Percentiles rank a stretch among this genome's conserved stretches.
These are phyloP conservation scores for Alauda arvensis DNA, from an alignment of 2,797 vertebrate genomes.

Conservation along the genomic window DNA sequence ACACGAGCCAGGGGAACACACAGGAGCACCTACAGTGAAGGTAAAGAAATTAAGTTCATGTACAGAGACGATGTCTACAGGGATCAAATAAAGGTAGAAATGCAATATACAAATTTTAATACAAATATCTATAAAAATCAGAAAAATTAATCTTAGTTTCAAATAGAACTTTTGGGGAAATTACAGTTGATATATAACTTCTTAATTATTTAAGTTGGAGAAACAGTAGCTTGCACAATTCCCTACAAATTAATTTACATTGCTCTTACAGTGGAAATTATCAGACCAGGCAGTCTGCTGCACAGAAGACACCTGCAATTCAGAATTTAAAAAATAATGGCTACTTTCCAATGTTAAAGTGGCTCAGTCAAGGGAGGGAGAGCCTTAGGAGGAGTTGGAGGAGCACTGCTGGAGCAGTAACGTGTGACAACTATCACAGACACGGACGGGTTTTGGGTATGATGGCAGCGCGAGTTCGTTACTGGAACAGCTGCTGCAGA, in stretches of 20 bases:
- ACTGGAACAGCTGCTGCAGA: slow-evolving; percentile 91
- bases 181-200: background rate
- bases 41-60: background rate
- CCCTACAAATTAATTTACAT: background rate
- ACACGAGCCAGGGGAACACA: background rate
- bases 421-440: slow-evolving; percentile 91
- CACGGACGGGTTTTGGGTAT: slow-evolving; percentile 91
- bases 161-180: background rate
- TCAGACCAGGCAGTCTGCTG: background rate
- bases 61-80: background rate
- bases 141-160: slow-evolving; percentile 30
- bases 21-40: background rate
- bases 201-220: slow-evolving; percentile 16
- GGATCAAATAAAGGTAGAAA: background rate
- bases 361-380: background rate
- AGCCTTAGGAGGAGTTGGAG: slow-evolving; percentile 75
- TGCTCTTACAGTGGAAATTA: background rate
- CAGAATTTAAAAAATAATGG: slow-evolving; percentile 42
- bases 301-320: background rate
- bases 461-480: slow-evolving; percentile 94
- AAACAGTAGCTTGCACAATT: background rate
- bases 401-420: slow-evolving; percentile 90
- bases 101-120: slow-evolving; percentile 52
- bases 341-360: slow-evolving; percentile 26
- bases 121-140: slow-evolving; percentile 59